Evolutionary conservation across 2,888 invertebrate species (phyloP), one percentile per base, ranked within the genome.

Genomic region (Tinea pellionella): DNA sequence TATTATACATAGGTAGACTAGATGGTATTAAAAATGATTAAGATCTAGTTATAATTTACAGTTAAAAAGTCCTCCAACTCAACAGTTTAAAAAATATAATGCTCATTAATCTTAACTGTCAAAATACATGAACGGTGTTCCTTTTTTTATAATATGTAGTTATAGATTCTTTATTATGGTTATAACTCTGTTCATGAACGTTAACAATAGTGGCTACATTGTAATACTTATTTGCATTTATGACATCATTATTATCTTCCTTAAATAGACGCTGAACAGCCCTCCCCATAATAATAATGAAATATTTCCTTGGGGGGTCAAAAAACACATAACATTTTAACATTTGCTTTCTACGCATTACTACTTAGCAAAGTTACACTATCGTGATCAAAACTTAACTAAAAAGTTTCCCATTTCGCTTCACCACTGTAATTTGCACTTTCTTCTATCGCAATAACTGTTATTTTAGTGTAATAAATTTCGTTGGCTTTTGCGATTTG

Each of bases 241-340:
- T 47, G 47, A 47, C 47, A 15, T 47, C 15, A 47, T 47, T 47
- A 47, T 47, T n/a, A 47, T 47, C 13, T 47, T 47, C 47, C 47
- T 47, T 16, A 47, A 47, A 47, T 47, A 47, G 47, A 53, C 32
- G 43, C 24, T 4, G 43, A 47, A 24, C 47, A 47, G 59, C 78
- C 81, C 84, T 79, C 72, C 68, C 73, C 72, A 78, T 72, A 68
- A 74, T 80, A 75, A 18, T 53, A 8, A 18, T 47, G 47, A 53
- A 53, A 53, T 53, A 53, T 53, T 53, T 24, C 24, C 12, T 11
- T 18, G 63, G 76, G 77, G 83, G 84, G 81, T 83, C 84, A 84
- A 82, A 82, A 73, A 78, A 82, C 84, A 81, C 77, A 77, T 82
- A 78, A 73, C 71, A 76, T 75, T 80, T 78, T 73, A 78, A 73